Conservation (phyloP, 1,140 invertebrate genomes). For the Aradophagus sp. region DNA sequence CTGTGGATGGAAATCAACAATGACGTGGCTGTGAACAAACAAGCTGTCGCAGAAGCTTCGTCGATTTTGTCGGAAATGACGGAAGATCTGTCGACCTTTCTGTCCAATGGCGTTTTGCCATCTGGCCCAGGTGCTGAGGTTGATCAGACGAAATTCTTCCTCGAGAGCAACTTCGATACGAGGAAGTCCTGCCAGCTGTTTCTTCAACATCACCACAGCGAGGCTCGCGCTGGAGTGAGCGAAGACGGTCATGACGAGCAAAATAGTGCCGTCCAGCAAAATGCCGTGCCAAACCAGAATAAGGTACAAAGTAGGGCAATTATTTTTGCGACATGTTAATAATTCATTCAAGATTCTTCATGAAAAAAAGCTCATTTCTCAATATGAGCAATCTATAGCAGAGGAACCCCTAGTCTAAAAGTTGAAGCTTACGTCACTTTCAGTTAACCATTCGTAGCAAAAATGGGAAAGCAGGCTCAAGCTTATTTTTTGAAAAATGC, state of each 20-base stretch:
- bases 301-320: no score
- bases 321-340: no score
- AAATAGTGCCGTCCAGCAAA: slow-evolving; percentile 32
- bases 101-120: slow-evolving; percentile 33
- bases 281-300: slow-evolving; percentile 32
- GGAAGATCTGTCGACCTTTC: slow-evolving; percentile 35
- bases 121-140: neutral
- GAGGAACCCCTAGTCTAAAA: no score
- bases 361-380: no score
- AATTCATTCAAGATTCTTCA: no score
- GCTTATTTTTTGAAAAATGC: no score
- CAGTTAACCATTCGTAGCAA: no score
- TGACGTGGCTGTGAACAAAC: slow-evolving; percentile 59
- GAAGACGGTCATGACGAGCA: slow-evolving; percentile 27
- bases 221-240: slow-evolving; percentile 1
- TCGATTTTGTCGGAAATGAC: slow-evolving; percentile 58
- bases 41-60: slow-evolving; percentile 63
- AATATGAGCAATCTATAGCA: no score
- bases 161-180: slow-evolving; percentile 68
- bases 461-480: no score
- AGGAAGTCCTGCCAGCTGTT: slow-evolving; percentile 66
- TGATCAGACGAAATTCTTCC: slow-evolving; percentile 60
- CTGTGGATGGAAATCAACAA: slow-evolving; percentile 70
- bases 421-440: no score
- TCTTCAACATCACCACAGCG: slow-evolving; percentile 61